Evolutionary conservation across 2,113 vertebrate species (phyloP).

Genomic region (Camelus dromedarius): DNA sequence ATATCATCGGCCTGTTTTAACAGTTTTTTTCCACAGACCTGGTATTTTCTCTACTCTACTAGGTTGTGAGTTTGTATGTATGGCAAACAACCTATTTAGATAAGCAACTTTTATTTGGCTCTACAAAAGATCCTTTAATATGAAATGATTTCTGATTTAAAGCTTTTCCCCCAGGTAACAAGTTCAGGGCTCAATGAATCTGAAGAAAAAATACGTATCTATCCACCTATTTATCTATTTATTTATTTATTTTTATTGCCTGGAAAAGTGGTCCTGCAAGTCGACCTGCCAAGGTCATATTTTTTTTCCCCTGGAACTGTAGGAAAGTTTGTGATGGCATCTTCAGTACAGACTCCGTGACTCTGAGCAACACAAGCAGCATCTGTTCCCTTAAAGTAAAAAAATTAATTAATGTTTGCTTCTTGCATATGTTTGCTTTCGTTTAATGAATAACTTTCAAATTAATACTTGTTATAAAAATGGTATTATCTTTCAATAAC

Average conservation of each 20-base stretch:
- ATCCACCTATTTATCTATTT: conserved; percentile 50
- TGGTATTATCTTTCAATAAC: conserved; percentile 34
- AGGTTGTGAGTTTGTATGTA: neutral
- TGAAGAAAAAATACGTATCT: conserved; percentile 28
- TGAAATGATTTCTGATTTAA: conserved; percentile 42
- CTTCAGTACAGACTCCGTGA: conserved; percentile 98
- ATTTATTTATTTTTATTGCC: conserved; percentile 87
- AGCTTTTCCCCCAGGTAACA: conserved; percentile 7
- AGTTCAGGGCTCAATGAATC: conserved; percentile 20
- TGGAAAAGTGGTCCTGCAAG: conserved; percentile 98
- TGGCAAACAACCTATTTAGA: neutral
- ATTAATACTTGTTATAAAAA: conserved; percentile 51
- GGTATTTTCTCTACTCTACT: neutral
- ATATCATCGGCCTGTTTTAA: neutral
- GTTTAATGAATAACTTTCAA: conserved; percentile 61
- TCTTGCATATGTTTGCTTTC: conserved; percentile 31
- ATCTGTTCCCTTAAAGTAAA: conserved; percentile 95
- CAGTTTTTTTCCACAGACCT: neutral
- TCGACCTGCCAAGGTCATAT: conserved; percentile 94
- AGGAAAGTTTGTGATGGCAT: conserved; percentile 95
- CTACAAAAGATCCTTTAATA: conserved; percentile 54
- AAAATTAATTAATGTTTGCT: conserved; percentile 77
- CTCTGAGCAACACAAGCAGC: conserved; percentile 96
- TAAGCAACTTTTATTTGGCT: conserved; percentile 48
- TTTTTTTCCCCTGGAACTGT: conserved; percentile 95